Conservation (phyloP, 2,797 vertebrate species). For the Enteromius fasciolatus region DNA sequence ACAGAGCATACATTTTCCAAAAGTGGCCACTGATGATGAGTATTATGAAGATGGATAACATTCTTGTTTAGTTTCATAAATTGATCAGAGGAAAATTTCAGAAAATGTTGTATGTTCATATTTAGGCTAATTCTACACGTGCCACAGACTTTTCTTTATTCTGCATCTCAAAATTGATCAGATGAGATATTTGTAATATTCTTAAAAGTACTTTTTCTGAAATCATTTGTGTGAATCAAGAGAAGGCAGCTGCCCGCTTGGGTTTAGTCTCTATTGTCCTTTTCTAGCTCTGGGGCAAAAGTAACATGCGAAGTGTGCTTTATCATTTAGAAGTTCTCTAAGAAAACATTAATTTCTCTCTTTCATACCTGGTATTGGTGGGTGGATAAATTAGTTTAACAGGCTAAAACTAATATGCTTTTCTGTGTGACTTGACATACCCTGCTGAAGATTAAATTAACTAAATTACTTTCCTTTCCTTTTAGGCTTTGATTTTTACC, state of each 20-base stretch:
- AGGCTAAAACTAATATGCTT: slow-evolving; percentile 11
- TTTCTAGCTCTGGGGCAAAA: slow-evolving; percentile 12
- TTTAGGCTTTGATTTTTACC: slow-evolving; percentile 12
- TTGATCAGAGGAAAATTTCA: neutral
- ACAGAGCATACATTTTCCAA: neutral
- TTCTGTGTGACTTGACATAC: slow-evolving; percentile 15
- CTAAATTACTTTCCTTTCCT: slow-evolving; percentile 4
- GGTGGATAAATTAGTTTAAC: slow-evolving; percentile 27
- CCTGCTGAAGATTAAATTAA: neutral
- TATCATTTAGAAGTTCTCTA: slow-evolving; percentile 21
- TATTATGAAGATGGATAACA: neutral
- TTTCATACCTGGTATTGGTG: slow-evolving; percentile 1
- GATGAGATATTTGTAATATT: slow-evolving; percentile 2
- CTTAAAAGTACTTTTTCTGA: slow-evolving; percentile 14
- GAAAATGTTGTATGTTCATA: neutral
- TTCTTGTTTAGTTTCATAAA: neutral
- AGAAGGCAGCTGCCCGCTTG: neutral
- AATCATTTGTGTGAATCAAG: slow-evolving; percentile 25
- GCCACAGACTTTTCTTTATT: neutral
- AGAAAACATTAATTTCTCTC: neutral
- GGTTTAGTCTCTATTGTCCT: slow-evolving; percentile 1
- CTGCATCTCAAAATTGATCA: neutral
- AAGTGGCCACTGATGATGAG: neutral
- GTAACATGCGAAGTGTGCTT: slow-evolving; percentile 7
- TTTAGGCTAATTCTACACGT: neutral